Conservation (phyloP, 2,888 invertebrate genomes). For the Enchytraeus crypticus region DNA sequence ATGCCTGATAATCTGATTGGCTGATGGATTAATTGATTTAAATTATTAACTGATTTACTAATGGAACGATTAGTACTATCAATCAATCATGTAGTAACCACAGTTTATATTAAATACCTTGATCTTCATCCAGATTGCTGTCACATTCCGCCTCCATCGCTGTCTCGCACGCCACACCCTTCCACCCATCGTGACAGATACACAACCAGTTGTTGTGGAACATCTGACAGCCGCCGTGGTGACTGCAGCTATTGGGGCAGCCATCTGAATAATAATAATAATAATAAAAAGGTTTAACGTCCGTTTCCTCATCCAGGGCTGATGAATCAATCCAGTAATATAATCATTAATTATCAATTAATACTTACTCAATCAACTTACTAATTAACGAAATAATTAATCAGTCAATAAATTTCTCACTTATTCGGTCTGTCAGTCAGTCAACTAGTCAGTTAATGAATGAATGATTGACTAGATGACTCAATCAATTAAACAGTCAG, state of each 20-base stretch:
- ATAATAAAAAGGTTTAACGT: not conserved
- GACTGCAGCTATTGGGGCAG: slow-evolving; percentile 81
- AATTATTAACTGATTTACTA: too few species aligned
- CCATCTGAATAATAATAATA: slow-evolving; percentile 63
- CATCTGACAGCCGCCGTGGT: slow-evolving; percentile 83
- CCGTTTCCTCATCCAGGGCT: not conserved
- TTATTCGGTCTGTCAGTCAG: too few species aligned
- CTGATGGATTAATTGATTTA: too few species aligned
- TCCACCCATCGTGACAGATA: slow-evolving; percentile 87
- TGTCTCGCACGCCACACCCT: slow-evolving; percentile 85
- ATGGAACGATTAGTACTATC: too few species aligned
- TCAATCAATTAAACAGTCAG: too few species aligned
- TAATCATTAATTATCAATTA: not conserved
- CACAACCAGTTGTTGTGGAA: slow-evolving; percentile 83
- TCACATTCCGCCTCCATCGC: slow-evolving; percentile 86
- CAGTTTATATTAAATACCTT: slow-evolving; percentile 62
- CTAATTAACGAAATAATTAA: not conserved
- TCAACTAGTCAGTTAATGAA: too few species aligned
- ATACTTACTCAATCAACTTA: not conserved
- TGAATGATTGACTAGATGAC: too few species aligned
- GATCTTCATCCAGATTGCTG: slow-evolving; percentile 92
- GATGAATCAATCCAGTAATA: not conserved
- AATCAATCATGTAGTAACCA: too few species aligned
- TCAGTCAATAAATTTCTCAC: not conserved
- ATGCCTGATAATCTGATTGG: too few species aligned